Evolutionary conservation across 1,140 invertebrate species (phyloP), one percentile per base, ranked within the genome.

Genomic region (Caenorhabditis briggsae): DNA sequence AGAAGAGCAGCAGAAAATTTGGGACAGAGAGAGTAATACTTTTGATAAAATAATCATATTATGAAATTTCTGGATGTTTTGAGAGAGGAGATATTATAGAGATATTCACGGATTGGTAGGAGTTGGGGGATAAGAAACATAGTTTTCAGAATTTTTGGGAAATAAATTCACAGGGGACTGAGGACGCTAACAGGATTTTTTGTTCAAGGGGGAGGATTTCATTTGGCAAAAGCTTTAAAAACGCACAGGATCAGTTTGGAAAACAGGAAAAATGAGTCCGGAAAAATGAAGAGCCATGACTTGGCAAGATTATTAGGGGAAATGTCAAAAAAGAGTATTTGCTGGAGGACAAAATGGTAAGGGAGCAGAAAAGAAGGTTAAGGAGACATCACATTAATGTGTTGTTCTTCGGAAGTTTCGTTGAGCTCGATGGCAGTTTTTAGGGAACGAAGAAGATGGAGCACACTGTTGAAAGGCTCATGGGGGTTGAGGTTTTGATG

Each of bases 31-130:
- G 70, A 78, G 70, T 50, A 78, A 78, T 78, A 78, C 70, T 78
- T 70, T 78, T 78, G 70, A 78, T 50, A 78, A 50, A 12, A 2
- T 53, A 53, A 78, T 78, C 53, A 78, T 78, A 78, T 78, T 78
- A 78, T 78, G 70, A 78, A 78, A 46, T 50, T 78, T 78, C n/a
- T 33, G 33, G 1, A 33, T 33, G n/a, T 33, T 33, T 33, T 33
- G 33, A 33, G 33, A 33, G 46, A 78, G 59, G 70, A 78, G 70
- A 78, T 78, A n/a, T 18, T 61, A 78, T 78, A 78, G 70, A 48
- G 43, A 78, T 48, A 78, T 78, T 78, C 70, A 78, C 50, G 70
- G 70, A 50, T 78, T 48, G 43, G 46, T 33, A 48, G 70, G 33
- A 78, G 61, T 23, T 53, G 50, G 59, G 5, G 33, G 33, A 33